phyloP scores from a whole-genome alignment of 2,797 vertebrate species.

The Alectoris magna region DNA sequence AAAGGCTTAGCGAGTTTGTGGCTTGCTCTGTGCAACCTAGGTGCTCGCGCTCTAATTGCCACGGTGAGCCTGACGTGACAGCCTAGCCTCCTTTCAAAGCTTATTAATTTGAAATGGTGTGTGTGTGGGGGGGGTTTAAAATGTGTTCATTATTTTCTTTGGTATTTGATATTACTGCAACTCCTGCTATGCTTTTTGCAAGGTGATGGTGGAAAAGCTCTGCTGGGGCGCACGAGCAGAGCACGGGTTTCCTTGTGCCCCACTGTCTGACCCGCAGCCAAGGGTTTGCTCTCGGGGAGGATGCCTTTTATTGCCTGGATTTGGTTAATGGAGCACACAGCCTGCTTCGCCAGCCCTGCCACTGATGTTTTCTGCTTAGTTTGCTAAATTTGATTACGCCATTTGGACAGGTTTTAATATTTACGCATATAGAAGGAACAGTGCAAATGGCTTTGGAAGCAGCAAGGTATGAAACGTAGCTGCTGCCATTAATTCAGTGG shows the following conservation, averaged over 20 bases:
- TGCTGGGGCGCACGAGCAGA: not conserved
- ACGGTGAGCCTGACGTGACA: not conserved
- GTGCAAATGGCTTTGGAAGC: conserved; percentile 6
- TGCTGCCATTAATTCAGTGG: not conserved
- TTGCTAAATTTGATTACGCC: not conserved
- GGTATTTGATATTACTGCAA: not conserved
- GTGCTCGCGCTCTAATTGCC: not conserved
- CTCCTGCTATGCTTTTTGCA: not conserved
- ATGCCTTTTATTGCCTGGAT: not conserved
- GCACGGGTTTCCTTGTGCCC: rapidly evolving
- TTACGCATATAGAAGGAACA: conserved; percentile 1
- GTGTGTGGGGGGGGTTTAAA: not conserved
- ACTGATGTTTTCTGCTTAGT: not conserved
- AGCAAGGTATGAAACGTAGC: not conserved
- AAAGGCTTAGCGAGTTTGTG: not conserved
- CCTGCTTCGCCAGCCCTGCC: not conserved
- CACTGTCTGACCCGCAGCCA: rapidly evolving
- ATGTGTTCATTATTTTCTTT: not conserved
- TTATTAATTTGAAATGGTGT: not conserved
- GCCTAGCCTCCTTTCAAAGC: not conserved
- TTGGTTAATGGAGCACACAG: conserved; percentile 17
- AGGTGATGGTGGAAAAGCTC: not conserved
- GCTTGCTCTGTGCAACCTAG: not conserved
- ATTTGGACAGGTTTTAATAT: conserved; percentile 5
- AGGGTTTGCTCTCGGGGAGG: not conserved